Percentiles rank a stretch among this genome's conserved stretches.
These are phyloP conservation scores for Desmodus rotundus DNA, from an alignment of 2,113 vertebrate species.

Conservation along the genomic window DNA sequence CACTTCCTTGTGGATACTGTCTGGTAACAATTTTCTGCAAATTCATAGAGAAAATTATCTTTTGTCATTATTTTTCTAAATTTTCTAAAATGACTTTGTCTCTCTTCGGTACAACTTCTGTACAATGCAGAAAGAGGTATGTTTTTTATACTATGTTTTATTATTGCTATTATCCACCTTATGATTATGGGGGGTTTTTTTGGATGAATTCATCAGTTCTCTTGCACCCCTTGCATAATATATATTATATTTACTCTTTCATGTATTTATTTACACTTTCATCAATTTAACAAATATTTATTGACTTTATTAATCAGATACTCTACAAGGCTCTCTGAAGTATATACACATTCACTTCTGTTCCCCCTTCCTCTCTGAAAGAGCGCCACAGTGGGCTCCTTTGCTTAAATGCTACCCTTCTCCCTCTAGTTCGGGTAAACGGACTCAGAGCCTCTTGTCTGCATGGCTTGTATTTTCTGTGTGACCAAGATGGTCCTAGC, in stretches of 20 bases:
- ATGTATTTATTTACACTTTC: not conserved
- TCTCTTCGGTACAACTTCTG: not conserved
- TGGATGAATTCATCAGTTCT: not conserved
- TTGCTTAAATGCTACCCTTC: not conserved
- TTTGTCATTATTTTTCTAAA: not conserved
- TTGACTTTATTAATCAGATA: not conserved
- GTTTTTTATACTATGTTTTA: not conserved
- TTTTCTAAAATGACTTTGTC: not conserved
- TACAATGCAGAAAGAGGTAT: not conserved
- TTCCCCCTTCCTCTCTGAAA: not conserved
- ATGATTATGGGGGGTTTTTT: not conserved
- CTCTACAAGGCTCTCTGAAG: not conserved
- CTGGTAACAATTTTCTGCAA: not conserved
- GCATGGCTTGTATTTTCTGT: not conserved
- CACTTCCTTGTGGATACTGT: not conserved
- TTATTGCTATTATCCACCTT: not conserved
- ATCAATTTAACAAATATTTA: not conserved
- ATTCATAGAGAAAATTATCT: not conserved
- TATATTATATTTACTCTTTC: not conserved
- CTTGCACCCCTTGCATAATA: not conserved
- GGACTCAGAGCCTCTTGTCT: not conserved
- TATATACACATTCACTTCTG: not conserved
- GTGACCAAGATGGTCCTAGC: not conserved
- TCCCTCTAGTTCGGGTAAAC: not conserved
- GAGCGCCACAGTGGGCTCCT: not conserved